phyloP scores from a whole-genome alignment of 2,113 vertebrate species.

The Garra rufa region DNA sequence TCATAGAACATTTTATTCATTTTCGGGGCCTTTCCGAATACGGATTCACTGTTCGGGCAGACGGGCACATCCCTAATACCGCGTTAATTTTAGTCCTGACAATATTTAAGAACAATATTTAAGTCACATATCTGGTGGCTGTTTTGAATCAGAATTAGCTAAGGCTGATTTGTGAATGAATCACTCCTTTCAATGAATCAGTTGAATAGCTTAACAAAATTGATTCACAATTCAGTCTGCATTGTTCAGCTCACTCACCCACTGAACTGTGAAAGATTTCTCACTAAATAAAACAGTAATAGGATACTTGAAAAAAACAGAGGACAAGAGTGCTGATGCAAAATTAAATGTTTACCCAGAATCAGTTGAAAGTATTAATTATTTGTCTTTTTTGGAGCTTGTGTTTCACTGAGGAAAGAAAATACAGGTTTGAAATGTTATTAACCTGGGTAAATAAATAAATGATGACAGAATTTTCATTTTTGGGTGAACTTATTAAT shows the following conservation, averaged over 20 bases:
- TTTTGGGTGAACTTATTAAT: background rate
- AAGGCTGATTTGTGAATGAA: background rate
- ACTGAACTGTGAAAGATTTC: background rate
- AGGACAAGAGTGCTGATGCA: background rate
- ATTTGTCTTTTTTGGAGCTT: background rate
- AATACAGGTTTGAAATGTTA: background rate
- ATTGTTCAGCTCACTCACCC: background rate
- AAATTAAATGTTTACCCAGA: background rate
- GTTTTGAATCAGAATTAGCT: background rate
- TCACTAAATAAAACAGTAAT: background rate
- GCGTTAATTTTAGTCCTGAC: background rate
- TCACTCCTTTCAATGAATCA: background rate
- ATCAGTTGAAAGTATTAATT: background rate
- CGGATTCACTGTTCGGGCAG: no score
- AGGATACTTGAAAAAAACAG: background rate
- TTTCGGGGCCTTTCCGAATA: no score
- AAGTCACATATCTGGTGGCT: background rate
- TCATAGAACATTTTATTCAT: no score
- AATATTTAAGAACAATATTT: background rate
- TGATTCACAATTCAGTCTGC: background rate
- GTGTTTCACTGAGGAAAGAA: background rate
- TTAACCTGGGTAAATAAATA: background rate
- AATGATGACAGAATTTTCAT: background rate
- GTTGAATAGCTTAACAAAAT: background rate
- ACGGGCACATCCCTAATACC: no score